Evolutionary conservation across 1,140 invertebrate genomes (phyloP), one percentile per base, ranked within the genome.

Genomic region (Yoshiicerus persimilis): DNA sequence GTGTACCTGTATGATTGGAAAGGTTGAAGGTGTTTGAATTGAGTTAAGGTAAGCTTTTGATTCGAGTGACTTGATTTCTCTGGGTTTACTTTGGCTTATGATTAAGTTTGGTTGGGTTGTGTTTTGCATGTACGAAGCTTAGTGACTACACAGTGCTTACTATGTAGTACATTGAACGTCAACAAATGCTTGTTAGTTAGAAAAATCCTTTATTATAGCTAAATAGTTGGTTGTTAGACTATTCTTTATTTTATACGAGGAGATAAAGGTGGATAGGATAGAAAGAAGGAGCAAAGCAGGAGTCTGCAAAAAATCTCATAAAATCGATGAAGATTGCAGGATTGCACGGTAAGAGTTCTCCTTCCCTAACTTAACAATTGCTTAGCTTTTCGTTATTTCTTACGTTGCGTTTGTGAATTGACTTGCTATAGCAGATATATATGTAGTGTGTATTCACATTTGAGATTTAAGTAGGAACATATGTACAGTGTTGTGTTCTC

Each of bases 301-400:
- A 80, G 75, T 80, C 75, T 80, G 75, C 75, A 80, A 87, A 87
- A 87, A 87, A 80, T 87, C 70, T 87, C 86, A 87, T 87, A 87
- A 87, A 87, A 87, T 87, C 86, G 77, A 87, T 87, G 86, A 75
- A 87, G 86, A 87, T 87, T 87, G 86, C 27, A 86, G 66, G 86
- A 87, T 87, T 87, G 86, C 86, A 87, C 66, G 70, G 86, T 36
- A 13, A 34, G 75, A 84, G 34, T 87, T 66, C 75, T 87, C 38
- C 23, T 39, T 80, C 77, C 34, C 16, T 25, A 34, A 32, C 75
- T 9, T 36, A 27, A 47, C 41, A 47, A 47, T 47, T 47, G 41
- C 41, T 47, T 47, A 47, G 41, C 41, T 47, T 47, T 47, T 47
- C 41, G 41, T 47, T 47, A 47, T 47, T 47, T 47, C 13, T 47